phyloP scores from a whole-genome alignment of 23 tunicate genomes.

The Diplosoma virens region DNA sequence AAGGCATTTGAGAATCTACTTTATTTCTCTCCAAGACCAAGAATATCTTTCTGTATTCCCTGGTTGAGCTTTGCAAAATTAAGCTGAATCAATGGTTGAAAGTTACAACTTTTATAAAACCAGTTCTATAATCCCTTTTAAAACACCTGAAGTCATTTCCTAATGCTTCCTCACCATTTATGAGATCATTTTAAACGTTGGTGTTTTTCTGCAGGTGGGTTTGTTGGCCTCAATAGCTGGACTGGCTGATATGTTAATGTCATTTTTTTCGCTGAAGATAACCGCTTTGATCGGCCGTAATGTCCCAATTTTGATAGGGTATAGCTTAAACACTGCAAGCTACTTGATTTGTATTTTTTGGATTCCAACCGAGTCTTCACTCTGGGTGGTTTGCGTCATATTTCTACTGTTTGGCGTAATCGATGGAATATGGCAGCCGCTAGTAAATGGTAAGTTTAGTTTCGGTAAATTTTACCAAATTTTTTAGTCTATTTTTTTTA shows the following conservation, averaged over 20 bases:
- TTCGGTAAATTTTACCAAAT: too few relatives aligned
- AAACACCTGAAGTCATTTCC: too few relatives aligned
- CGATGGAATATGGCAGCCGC: slow-evolving; percentile 67
- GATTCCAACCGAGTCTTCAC: slow-evolving; percentile 33
- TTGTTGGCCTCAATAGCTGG: slow-evolving; percentile 24
- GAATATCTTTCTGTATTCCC: too few relatives aligned
- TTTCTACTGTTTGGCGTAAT: slow-evolving; percentile 27
- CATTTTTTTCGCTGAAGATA: slow-evolving; percentile 22
- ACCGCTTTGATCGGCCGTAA: slow-evolving; percentile 25
- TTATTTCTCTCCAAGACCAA: too few relatives aligned
- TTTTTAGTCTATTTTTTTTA: too few relatives aligned
- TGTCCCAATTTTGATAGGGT: slow-evolving; percentile 15
- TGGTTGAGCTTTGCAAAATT: too few relatives aligned
- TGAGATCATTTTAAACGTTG: too few relatives aligned
- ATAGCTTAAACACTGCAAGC: slow-evolving; percentile 28
- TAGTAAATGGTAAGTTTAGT: slow-evolving; percentile 40
- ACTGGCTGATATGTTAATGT: slow-evolving; percentile 12
- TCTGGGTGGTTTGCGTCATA: slow-evolving; percentile 62
- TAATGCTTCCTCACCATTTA: too few relatives aligned
- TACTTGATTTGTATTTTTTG: slow-evolving; percentile 57
- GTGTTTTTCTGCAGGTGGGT: slow-evolving; percentile 66
- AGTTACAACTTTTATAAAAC: too few relatives aligned
- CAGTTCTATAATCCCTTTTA: too few relatives aligned
- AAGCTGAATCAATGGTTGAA: too few relatives aligned
- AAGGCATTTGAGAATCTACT: too few relatives aligned